Percentiles rank a stretch among this genome's conserved stretches.
Conservation (phyloP, 1,140 invertebrate species). For the Lordiphosa clarofinis region DNA sequence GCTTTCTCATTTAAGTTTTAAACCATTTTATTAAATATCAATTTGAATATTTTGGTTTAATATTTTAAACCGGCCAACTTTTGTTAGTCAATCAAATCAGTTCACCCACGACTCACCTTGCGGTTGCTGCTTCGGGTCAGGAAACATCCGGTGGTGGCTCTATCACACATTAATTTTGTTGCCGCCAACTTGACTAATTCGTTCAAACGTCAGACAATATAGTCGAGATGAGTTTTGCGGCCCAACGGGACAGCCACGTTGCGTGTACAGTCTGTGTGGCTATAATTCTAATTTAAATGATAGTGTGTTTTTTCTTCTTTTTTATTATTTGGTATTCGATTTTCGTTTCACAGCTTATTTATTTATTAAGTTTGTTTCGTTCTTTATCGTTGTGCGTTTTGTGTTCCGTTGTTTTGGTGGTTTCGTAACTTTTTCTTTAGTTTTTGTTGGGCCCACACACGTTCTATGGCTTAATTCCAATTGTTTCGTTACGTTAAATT, state of each 20-base stretch:
- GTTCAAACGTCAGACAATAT: conserved; percentile 26
- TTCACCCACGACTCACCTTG: conserved; percentile 81
- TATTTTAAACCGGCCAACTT: too few relatives aligned
- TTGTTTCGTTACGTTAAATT: conserved; percentile 51
- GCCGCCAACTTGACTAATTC: conserved; percentile 49
- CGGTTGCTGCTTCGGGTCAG: conserved; percentile 81
- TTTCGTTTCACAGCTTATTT: conserved; percentile 35
- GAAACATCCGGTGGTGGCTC: conserved; percentile 85
- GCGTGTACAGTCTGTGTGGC: conserved; percentile 13
- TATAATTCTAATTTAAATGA: conserved; percentile 56
- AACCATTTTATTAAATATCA: too few relatives aligned
- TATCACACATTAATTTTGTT: conserved; percentile 84
- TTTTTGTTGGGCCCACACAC: conserved; percentile 51
- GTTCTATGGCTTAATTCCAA: conserved; percentile 58
- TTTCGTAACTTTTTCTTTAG: conserved; percentile 47
- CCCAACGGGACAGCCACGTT: conserved; percentile 6
- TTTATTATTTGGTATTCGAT: conserved; percentile 10
- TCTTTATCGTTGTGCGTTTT: conserved; percentile 7
- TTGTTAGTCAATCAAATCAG: too few relatives aligned
- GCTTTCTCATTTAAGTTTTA: too few relatives aligned
- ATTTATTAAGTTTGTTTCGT: conserved; percentile 28
- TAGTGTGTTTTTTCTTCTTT: conserved; percentile 25
- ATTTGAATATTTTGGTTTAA: too few relatives aligned
- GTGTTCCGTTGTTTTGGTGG: conserved; percentile 33
- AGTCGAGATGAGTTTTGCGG: conserved; percentile 6